Evolutionary conservation across 2,113 vertebrate genomes (phyloP), one percentile per base, ranked within the genome.

Genomic region (Corapipo altera): DNA sequence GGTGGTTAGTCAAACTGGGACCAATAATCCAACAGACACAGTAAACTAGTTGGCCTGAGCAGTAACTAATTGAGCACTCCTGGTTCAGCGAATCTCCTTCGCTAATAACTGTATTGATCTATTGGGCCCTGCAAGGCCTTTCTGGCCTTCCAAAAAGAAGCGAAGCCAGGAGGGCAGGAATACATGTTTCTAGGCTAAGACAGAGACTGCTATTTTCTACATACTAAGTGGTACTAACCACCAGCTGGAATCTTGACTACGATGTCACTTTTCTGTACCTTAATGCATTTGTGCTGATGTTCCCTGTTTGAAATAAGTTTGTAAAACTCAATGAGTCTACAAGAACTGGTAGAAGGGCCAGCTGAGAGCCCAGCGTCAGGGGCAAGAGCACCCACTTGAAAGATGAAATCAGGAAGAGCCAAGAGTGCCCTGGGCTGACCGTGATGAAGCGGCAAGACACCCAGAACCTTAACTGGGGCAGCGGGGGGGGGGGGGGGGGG

Each of bases 211-310:
- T 19, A n/a, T 74, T 78, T 85, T 62, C 61, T 37, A 35, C 1
- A 2, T 18, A 8, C 35, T 62, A 74, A 75, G 27, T 21, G 17
- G 33, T 37, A 51, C 24, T 59, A 59, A 16, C n/a, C 16, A 35
- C 37, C 24, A 72, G 15, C 35, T 13, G 44, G 30, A 46, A 33
- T 44, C 44, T 32, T 0, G 0, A 24, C 57, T 55, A 6, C 0
- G 0, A 20, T 33, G 46, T 7, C 17, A 3, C 33, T 80, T 72
- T 18, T 33, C 35, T 14, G 54, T 19, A 13, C 27, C 41, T 43
- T 18, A 15, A 15, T 5, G 49, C 39, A 2, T 13, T 64, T 27
- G 18, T 22, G 55, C 46, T 32, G 70, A 6, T 2, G 3, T 28
- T 69, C 37, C n/a, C 33, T 5, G 20, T 24, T 32, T 37, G n/a